Evolutionary conservation across 2,888 invertebrate genomes (phyloP).

Genomic region (Tipula unca): DNA sequence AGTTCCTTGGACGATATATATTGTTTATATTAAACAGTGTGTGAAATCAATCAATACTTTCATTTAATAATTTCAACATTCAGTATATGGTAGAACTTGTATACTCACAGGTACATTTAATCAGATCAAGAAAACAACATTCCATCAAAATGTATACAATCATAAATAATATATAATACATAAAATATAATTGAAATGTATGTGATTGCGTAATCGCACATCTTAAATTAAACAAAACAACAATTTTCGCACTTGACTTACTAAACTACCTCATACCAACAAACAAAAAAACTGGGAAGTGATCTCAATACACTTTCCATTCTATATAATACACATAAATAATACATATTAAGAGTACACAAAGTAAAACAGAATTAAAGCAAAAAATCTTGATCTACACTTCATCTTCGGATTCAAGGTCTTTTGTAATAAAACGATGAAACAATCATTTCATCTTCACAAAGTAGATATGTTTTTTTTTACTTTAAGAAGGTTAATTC

Average conservation of each 20-base stretch:
- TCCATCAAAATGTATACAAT: neutral
- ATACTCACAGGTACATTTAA: neutral
- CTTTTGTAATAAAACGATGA: conserved; percentile 8
- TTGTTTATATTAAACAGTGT: no score
- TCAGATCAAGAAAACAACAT: neutral
- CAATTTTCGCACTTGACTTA: neutral
- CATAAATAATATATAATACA: neutral
- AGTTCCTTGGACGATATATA: no score
- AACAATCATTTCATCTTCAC: neutral
- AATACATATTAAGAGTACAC: neutral
- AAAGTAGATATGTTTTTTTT: neutral
- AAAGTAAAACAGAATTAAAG: neutral
- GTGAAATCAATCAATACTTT: no score
- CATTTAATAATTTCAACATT: no score
- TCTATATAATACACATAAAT: neutral
- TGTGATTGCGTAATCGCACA: neutral
- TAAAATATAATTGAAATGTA: neutral
- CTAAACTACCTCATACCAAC: neutral
- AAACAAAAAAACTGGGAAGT: neutral
- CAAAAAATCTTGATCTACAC: neutral
- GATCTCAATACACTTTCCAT: conserved; percentile 14
- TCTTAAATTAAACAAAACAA: neutral
- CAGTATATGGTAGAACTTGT: no score
- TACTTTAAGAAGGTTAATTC: conserved; percentile 4
- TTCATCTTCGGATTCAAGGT: neutral